phyloP scores from a whole-genome alignment of 2,888 invertebrate genomes.

The Galerucella pusilla region DNA sequence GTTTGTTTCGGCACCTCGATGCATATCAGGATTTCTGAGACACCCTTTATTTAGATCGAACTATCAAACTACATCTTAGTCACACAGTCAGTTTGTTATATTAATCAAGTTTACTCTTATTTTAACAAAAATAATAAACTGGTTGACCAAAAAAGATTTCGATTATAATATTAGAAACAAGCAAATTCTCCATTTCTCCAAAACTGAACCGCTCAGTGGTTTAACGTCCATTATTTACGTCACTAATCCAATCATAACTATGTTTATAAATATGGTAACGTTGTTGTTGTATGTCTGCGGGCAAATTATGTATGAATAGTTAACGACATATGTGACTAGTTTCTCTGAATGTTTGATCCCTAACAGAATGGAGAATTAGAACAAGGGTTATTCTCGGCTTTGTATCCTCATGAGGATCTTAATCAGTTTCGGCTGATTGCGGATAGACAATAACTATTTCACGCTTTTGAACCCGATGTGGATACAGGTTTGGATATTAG shows the following conservation, averaged over 20 bases:
- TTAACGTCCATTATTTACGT: slow-evolving; percentile 24
- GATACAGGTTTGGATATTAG: slow-evolving; percentile 37
- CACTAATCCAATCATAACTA: slow-evolving; percentile 26
- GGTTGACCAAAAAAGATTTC: no score
- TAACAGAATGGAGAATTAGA: slow-evolving; percentile 43
- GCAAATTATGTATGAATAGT: slow-evolving; percentile 39
- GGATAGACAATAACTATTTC: slow-evolving; percentile 36
- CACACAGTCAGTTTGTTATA: no score
- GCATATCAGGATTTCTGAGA: no score
- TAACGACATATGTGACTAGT: slow-evolving; percentile 40
- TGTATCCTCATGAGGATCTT: slow-evolving; percentile 36
- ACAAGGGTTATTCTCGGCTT: slow-evolving; percentile 40
- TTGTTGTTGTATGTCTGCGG: slow-evolving; percentile 35
- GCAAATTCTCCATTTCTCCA: neutral
- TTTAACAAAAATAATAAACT: no score
- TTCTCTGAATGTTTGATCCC: slow-evolving; percentile 44
- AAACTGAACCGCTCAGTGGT: neutral
- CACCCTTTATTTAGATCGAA: no score
- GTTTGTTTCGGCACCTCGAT: no score
- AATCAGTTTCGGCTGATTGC: slow-evolving; percentile 39
- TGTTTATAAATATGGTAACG: slow-evolving; percentile 29
- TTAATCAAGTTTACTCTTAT: no score
- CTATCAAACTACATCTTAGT: no score
- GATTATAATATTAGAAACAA: no score
- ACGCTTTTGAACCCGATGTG: slow-evolving; percentile 26